Base-by-base conservation (phyloP, 2,888 invertebrate genomes). In the Odontocerum albicorne region DNA sequence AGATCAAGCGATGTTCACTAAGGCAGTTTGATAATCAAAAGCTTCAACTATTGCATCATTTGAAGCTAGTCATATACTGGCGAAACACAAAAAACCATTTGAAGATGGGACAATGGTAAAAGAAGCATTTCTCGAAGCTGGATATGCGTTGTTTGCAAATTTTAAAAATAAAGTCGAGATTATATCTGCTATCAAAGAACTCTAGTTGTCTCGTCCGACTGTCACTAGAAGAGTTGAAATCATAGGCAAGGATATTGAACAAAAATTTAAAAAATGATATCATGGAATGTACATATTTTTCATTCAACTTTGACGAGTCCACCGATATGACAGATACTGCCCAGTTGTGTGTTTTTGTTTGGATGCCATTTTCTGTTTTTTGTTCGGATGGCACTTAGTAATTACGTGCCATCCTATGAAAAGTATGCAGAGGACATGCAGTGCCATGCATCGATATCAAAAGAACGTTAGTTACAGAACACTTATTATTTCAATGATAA, bases 131-230 rank as follows among this genome's bases (percentile, higher is more conserved):
- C 16, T 45, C n/a, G 45, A 32, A 21, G 45, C 17, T 13, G 45
- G 17, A 17, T 17, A 45, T 33, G 15, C 33, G 20, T 32, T 63
- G 12, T 45, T 45, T 54, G 62, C 61, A 43, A 61, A 62, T 55
- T 60, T 65, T 55, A 43, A 40, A 61, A 65, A 64, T 61, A 65
- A 64, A 62, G 47, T 38, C 16, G 64, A 65, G 59, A 64, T 65
- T 50, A 49, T 64, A 31, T 60, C 62, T 56, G 63, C 63, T 36
- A 65, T 64, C 53, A 58, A 65, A 45, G 54, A 55, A 36, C 49
- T 64, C 20, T 64, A 64, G 60, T 62, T 64, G 52, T 64, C 65
- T 59, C 49, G 40, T 44, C 57, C 52, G 22, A 59, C 57, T 39
- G 42, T 46, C 16, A 59, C 45, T 10, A 52, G 51, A 43, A 27